Evolutionary conservation across 2,888 invertebrate species (phyloP), one percentile per base, ranked within the genome.

Genomic region (Euspilapteryx auroguttella): DNA sequence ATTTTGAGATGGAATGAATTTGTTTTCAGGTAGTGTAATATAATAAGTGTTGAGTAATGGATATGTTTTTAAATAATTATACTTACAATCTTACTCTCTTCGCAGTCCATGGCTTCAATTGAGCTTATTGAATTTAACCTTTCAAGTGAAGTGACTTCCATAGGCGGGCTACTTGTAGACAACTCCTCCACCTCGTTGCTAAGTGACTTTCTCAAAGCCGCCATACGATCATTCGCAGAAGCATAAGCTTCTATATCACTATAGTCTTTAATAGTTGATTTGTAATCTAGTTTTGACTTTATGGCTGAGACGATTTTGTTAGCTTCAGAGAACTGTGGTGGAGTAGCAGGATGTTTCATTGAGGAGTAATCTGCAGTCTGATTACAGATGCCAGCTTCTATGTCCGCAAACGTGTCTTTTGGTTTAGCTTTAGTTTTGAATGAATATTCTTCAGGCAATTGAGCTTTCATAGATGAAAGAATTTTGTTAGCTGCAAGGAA

Each of bases 401-500:
- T 75, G 40, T 68, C 69, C 0, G 71, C 69, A 46, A 71, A 75
- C 30, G 63, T 64, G 35, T 71, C 59, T n/a, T n/a, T n/a, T n/a
- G n/a, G n/a, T 40, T 63, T 66, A 4, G 53, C 59, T 37, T 62
- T 63, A 6, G 40, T 39, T 41, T 54, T 65, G 36, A 49, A 45
- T 31, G 45, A 49, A 37, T 55, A 66, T 32, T 69, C 50, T 34
- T 73, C 71, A 4, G 68, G 64, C 27, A 75, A 37, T 31, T 73
- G 75, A 5, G 75, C 69, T 45, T 69, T 73, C 66, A 75, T 73
- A 2, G 75, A 61, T 3, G 55, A 65, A 36, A 75, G 58, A 21
- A 73, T 71, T 49, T 71, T 75, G 32, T 66, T 75, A 2, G 71
- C 75, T 0, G 71, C 57, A 32, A 71, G 56, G 38, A 75, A 75